These are phyloP conservation scores for Neosalanx taihuensis DNA, from an alignment of 2,797 vertebrate genomes.

Conservation along the genomic window DNA sequence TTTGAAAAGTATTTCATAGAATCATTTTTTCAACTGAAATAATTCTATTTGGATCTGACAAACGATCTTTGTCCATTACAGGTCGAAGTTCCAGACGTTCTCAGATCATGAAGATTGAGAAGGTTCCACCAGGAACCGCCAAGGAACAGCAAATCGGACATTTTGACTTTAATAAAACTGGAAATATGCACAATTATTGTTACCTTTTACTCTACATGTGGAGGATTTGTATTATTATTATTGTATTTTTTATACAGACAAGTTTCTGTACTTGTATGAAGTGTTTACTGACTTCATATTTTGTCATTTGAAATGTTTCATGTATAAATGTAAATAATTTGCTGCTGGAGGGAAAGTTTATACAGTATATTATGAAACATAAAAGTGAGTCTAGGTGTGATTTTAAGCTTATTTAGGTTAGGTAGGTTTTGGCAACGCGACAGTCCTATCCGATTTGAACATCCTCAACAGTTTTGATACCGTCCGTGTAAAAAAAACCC, in stretches of 20 bases:
- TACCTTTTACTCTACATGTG: constrained; percentile 33
- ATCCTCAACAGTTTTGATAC: too few species aligned
- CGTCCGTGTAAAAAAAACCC: too few species aligned
- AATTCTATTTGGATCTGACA: not conserved
- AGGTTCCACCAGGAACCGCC: not conserved
- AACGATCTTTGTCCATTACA: not conserved
- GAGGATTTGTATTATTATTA: constrained; percentile 12
- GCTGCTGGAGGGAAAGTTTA: constrained; percentile 40
- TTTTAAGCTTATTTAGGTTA: not conserved
- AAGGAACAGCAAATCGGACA: not conserved
- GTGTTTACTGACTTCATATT: constrained; percentile 45
- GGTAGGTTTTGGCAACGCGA: too few species aligned
- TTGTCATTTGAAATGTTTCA: constrained; percentile 43
- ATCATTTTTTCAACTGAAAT: too few species aligned
- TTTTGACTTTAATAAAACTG: constrained; percentile 27
- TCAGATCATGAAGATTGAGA: too few species aligned
- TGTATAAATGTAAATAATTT: constrained; percentile 74
- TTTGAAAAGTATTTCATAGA: too few species aligned
- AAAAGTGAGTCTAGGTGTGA: constrained; percentile 45
- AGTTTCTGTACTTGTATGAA: constrained; percentile 30
- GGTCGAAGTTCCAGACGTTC: constrained; percentile 70
- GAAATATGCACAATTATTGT: constrained; percentile 55
- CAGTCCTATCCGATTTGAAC: too few species aligned
- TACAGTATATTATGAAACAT: constrained; percentile 31
- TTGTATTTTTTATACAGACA: constrained; percentile 24